Evolutionary conservation across 2,113 vertebrate species (phyloP), one percentile per base, ranked within the genome.

Genomic region (Tiliqua scincoides): DNA sequence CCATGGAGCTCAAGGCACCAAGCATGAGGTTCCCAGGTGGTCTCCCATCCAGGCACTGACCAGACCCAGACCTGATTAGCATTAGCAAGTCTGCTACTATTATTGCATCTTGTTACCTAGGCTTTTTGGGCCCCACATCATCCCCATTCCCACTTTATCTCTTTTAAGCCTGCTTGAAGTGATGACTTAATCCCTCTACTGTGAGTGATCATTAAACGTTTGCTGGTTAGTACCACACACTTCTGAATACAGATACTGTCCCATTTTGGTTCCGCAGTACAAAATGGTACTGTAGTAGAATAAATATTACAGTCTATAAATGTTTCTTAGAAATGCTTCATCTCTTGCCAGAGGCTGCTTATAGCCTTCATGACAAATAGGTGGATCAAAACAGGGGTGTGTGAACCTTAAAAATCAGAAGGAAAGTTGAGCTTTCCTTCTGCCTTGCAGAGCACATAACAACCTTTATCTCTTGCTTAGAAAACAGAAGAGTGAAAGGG

Each of bases 281-380:
- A 48, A 48, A 48, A 48, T 67, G 18, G 61, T 76, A 35, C 71
- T 85, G 73, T n/a, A 74, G 71, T 74, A 86, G 78, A 86, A 90
- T 70, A 87, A 59, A 80, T 73, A 40, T 17, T 88, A 57, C 48
- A 0, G 0, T 74, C 81, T 89, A 86, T 92, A 73, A 88, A 89
- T 88, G 72, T 61, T 15, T 4, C 83, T 43, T 79, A 80, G 40
- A 91, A 86, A 83, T 83, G 30, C 77, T 84, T 74, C 21, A 20
- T 61, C 52, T 87, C 84, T 89, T 87, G 75, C 70, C 84, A 89
- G 74, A 0, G 0, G 63, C 73, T 57, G 73, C 37, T 79, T 62
- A 14, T 61, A 67, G 88, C 73, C 18, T 35, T 84, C 87, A 85
- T 87, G 87, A 84, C 68, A 82, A 76, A 83, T 83, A 86, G 77